Base-by-base conservation (phyloP, 2,797 vertebrate genomes). In the Heliangelus exortis region DNA sequence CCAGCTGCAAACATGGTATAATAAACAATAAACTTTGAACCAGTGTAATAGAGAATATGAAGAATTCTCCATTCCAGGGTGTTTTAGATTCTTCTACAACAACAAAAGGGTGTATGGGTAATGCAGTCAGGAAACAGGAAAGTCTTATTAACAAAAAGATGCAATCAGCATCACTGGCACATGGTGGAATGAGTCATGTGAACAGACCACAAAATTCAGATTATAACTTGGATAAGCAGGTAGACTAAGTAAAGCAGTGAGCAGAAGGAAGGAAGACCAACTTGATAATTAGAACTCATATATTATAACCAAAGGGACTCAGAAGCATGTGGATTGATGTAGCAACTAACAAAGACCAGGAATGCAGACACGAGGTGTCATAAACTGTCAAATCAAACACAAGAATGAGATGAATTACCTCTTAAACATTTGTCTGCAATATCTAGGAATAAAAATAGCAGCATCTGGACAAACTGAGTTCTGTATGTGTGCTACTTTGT, bases 361-460 rank as follows among this genome's bases (percentile, higher is more conserved):
- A 36, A n/a, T 68, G 39, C 21, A 67, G 57, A 58, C 47, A 82
- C 19, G 5, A 7, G 39, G 39, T 83, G 61, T 72, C 72, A 72
- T 81, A 93, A 82, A 31, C 19, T 1, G 2, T 26, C 71, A 88
- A 86, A 86, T 59, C 72, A 81, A 91, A 72, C 22, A 19, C 1
- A 1, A 77, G 45, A 83, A 83, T 45, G 31, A 43, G 28, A 51
- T 78, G 14, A 73, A 75, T 91, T 92, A 55, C 63, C 34, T 84
- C 57, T 83, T 80, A 45, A 77, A 83, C 20, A 33, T 76, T 91
- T 87, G 36, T 62, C 75, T 91, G 54, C 26, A 62, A 55, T 90
- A 62, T 83, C 45, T 83, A 77, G 54, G 45, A 77, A 90, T 51
- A 90, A 92, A 95, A 90, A 68, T 67, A 84, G 48, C 48, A 71